Evolutionary conservation across 2,113 vertebrate species (phyloP).

Genomic region (Tachysurus vachellii): DNA sequence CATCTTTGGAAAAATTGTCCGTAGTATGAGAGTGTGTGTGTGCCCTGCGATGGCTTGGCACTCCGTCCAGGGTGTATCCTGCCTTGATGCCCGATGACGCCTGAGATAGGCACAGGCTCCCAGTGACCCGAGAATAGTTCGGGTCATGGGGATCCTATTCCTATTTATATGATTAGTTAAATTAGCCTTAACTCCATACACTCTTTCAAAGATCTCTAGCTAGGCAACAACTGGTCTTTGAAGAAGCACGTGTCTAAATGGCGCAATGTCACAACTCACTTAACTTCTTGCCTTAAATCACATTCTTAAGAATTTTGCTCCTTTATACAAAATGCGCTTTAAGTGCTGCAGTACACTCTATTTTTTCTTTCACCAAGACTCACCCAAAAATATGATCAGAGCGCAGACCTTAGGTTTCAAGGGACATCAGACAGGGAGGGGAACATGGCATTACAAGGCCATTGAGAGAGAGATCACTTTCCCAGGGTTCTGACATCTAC

Average conservation of each 20-base stretch:
- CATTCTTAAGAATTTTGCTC: constrained; percentile 51
- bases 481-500: constrained; percentile 75
- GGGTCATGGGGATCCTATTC: no score
- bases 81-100: no score
- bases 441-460: constrained; percentile 55
- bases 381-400: constrained; percentile 64
- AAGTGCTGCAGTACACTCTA: constrained; percentile 52
- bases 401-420: constrained; percentile 75
- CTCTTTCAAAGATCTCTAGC: neutral
- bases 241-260: constrained; percentile 10
- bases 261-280: neutral
- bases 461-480: constrained; percentile 73
- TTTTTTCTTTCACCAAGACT: constrained; percentile 45
- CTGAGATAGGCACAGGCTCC: no score
- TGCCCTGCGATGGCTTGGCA: no score
- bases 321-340: constrained; percentile 53
- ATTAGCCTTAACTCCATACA: neutral
- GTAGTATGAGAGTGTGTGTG: no score
- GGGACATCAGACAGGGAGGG: constrained; percentile 59
- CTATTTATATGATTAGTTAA: neutral
- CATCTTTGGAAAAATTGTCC: no score
- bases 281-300: constrained; percentile 53
- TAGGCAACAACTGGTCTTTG: neutral
- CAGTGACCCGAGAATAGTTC: no score
- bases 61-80: no score